phyloP scores from a whole-genome alignment of 2,113 vertebrate genomes.

The Sciurus niger region DNA sequence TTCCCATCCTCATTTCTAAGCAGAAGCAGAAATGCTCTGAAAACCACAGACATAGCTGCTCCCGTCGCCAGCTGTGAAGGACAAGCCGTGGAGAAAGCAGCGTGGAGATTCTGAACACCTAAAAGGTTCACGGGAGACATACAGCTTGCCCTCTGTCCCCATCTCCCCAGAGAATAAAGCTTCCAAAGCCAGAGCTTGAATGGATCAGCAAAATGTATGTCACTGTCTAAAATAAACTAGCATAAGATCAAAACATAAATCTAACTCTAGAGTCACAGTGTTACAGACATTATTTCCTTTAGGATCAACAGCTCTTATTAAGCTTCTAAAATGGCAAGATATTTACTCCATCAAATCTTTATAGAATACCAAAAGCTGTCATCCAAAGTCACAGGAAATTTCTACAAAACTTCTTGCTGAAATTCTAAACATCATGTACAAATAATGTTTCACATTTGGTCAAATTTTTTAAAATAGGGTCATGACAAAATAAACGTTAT shows the following conservation, averaged over 20 bases:
- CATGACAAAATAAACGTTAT: constrained; percentile 7
- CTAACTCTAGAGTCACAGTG: constrained; percentile 2
- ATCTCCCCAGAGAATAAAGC: constrained; percentile 42
- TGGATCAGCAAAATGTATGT: constrained; percentile 36
- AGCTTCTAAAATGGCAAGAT: constrained; percentile 63
- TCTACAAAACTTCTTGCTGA: constrained; percentile 36
- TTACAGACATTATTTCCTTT: constrained; percentile 14
- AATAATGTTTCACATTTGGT: constrained; percentile 53
- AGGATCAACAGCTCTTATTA: constrained; percentile 23
- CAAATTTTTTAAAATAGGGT: constrained; percentile 49
- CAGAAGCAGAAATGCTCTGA: too few species aligned
- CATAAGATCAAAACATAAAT: constrained; percentile 55
- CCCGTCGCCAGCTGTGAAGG: constrained; percentile 48
- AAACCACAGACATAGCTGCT: not conserved
- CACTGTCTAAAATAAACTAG: constrained; percentile 58
- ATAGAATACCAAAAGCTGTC: constrained; percentile 32
- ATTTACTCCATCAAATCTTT: constrained; percentile 63
- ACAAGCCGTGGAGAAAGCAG: constrained; percentile 27
- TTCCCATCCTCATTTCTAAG: not conserved
- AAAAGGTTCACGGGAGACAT: constrained; percentile 26
- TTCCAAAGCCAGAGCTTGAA: constrained; percentile 70
- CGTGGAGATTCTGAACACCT: constrained; percentile 45
- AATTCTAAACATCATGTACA: constrained; percentile 61
- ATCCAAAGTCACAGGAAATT: constrained; percentile 44
- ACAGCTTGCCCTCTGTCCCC: not conserved